These are phyloP conservation scores for Psittacula echo DNA, from an alignment of 2,797 vertebrate species.

Conservation along the genomic window DNA sequence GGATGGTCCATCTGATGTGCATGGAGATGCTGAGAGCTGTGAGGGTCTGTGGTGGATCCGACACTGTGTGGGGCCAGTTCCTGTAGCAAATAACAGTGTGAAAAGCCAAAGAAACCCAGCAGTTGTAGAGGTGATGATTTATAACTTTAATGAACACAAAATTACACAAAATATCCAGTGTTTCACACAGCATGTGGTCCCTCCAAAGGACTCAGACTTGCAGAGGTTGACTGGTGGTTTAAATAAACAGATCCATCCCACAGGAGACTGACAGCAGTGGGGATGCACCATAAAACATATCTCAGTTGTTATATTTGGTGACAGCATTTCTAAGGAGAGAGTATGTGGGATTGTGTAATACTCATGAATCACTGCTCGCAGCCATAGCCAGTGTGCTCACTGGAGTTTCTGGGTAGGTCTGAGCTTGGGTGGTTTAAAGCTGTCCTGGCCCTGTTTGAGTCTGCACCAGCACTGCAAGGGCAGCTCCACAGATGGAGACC, in stretches of 20 bases:
- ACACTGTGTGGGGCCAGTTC: background rate
- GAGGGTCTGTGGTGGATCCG: background rate
- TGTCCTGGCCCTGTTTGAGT: no score
- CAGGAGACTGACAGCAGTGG: conserved; percentile 26
- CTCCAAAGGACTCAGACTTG: no score
- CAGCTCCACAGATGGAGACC: rapidly evolving
- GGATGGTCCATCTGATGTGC: rapidly evolving
- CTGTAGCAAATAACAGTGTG: background rate
- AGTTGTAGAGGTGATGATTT: background rate
- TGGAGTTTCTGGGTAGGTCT: background rate
- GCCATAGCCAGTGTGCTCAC: background rate
- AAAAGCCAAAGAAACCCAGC: background rate
- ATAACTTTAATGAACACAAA: background rate
- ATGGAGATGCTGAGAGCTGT: background rate
- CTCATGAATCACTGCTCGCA: conserved; percentile 28
- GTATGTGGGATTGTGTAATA: conserved; percentile 49
- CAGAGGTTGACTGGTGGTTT: background rate
- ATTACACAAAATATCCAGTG: background rate
- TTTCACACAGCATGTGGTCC: background rate
- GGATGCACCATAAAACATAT: conserved; percentile 9
- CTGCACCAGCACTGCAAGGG: background rate
- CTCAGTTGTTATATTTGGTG: conserved; percentile 29
- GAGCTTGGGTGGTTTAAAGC: background rate
- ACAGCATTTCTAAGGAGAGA: background rate
- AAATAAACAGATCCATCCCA: background rate